Conservation (phyloP, 2,888 invertebrate genomes). For the Priapulus caudatus region DNA sequence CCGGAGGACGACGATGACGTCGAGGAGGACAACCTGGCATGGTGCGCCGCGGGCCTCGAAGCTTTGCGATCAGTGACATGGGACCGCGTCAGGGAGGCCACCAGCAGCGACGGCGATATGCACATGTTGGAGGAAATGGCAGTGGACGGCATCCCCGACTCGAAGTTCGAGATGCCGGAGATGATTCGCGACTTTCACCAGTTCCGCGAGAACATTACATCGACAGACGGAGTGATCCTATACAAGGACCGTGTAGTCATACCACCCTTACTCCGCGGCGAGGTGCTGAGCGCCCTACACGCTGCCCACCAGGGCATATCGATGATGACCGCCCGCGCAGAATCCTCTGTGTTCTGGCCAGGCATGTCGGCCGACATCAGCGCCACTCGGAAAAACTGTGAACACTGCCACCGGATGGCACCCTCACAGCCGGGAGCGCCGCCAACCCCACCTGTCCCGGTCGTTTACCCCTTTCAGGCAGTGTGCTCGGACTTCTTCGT, state of each 20-base stretch:
- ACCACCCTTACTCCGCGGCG: constrained; percentile 19
- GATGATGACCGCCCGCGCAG: constrained; percentile 18
- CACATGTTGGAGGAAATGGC: no score
- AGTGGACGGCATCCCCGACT: constrained; percentile 13
- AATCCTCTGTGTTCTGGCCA: constrained; percentile 6
- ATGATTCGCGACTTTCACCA: constrained; percentile 12
- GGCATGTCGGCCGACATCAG: no score
- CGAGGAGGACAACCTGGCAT: no score
- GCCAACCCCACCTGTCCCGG: background rate
- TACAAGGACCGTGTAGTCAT: constrained; percentile 23
- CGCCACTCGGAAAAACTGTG: no score
- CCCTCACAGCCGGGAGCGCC: no score
- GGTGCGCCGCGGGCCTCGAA: no score
- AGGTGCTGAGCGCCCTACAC: constrained; percentile 18
- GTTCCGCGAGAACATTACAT: constrained; percentile 11
- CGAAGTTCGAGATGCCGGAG: constrained; percentile 9
- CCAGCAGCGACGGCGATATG: constrained; percentile 19
- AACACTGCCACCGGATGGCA: constrained; percentile 4
- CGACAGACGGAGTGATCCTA: constrained; percentile 16
- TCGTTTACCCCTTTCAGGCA: constrained; percentile 11
- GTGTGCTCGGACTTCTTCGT: constrained; percentile 10
- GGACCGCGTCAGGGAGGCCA: constrained; percentile 8
- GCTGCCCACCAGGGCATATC: constrained; percentile 25
- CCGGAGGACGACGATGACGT: no score
- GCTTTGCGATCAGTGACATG: constrained; percentile 7